phyloP scores from a whole-genome alignment of 2,113 vertebrate species.

The Eptesicus fuscus region DNA sequence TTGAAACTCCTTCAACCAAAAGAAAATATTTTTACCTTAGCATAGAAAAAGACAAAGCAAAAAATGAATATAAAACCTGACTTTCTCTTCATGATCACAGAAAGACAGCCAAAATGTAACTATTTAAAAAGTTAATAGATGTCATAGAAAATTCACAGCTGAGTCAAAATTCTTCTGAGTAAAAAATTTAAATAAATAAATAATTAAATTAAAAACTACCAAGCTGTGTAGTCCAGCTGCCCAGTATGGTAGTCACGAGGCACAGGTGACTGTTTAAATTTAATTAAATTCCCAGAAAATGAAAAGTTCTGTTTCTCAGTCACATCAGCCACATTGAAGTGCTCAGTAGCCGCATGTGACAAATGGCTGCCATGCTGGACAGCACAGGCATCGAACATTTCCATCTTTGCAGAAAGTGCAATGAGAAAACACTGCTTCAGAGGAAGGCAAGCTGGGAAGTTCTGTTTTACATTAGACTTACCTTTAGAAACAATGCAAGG shows the following conservation, averaged over 20 bases:
- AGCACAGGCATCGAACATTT: background rate
- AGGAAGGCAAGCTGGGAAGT: background rate
- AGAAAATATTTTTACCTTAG: background rate
- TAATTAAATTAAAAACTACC: background rate
- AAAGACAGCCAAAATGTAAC: slow-evolving; percentile 15
- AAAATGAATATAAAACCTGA: background rate
- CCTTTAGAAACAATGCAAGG: slow-evolving; percentile 95
- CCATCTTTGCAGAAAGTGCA: background rate
- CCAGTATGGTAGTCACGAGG: background rate
- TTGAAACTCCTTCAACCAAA: background rate
- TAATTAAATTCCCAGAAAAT: background rate
- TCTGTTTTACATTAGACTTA: slow-evolving; percentile 60
- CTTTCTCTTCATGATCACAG: background rate
- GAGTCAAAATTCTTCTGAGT: background rate
- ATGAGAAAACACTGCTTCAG: background rate
- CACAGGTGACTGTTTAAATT: background rate
- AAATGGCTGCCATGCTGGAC: background rate
- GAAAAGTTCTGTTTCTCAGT: background rate
- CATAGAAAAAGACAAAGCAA: background rate
- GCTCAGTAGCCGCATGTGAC: background rate
- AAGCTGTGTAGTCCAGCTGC: background rate
- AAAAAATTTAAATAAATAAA: background rate
- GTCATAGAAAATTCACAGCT: background rate
- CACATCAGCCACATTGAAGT: background rate
- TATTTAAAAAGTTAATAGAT: background rate